Conservation (phyloP, 2,113 vertebrate species). For the Brienomyrus longianalis region DNA sequence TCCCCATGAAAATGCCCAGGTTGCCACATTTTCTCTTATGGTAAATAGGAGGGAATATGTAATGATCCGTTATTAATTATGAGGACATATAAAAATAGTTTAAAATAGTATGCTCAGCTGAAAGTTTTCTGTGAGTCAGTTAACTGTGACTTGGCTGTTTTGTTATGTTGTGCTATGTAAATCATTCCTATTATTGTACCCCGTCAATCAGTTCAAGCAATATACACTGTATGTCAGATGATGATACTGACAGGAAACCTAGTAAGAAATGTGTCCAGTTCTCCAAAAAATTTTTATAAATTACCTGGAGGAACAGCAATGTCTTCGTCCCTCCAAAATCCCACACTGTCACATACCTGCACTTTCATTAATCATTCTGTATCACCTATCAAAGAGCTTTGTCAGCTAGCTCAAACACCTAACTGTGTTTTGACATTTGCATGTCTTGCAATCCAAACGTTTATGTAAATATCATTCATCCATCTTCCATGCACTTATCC, state of each 20-base stretch:
- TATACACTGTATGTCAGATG: not conserved
- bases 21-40: not conserved
- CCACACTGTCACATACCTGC: not conserved
- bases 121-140: not conserved
- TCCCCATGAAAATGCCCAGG: not conserved
- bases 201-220: not conserved
- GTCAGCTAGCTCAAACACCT: not conserved
- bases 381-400: not conserved
- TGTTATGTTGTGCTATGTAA: not conserved
- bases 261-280: not conserved
- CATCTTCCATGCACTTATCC: not conserved
- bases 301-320: not conserved
- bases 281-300: not conserved
- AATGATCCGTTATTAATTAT: not conserved
- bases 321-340: not conserved
- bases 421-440: not conserved
- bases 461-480: not conserved
- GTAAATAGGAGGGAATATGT: not conserved
- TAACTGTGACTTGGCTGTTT: not conserved
- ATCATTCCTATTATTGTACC: not conserved
- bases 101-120: not conserved
- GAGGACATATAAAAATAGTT: not conserved
- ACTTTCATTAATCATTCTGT: not conserved
- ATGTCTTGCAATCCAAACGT: not conserved
- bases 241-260: not conserved